phyloP scores from a whole-genome alignment of 2,888 invertebrate species.

The Melanotus villosus region DNA sequence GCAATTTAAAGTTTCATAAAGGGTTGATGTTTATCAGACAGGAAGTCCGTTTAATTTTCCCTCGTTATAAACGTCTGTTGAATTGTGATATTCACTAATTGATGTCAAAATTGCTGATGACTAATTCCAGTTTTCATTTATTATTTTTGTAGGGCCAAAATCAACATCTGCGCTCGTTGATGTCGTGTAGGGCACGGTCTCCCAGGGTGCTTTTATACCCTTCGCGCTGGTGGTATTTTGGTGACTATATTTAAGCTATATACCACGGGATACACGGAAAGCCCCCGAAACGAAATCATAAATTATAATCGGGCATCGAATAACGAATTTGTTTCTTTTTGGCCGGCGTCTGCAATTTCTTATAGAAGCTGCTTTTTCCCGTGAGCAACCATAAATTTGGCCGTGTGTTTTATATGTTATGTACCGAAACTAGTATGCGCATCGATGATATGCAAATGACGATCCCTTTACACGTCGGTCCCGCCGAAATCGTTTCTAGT shows the following conservation, averaged over 20 bases:
- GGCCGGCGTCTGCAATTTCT: slow-evolving; percentile 1
- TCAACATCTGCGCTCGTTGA: slow-evolving; percentile 34
- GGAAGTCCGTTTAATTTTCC: too few species aligned
- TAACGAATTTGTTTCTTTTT: slow-evolving; percentile 10
- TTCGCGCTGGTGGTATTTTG: slow-evolving; percentile 23
- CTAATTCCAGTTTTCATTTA: slow-evolving; percentile 9
- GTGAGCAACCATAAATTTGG: too few species aligned
- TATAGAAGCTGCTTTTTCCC: not conserved
- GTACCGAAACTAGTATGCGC: not conserved
- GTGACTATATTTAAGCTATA: slow-evolving; percentile 9
- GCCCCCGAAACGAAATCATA: slow-evolving; percentile 24
- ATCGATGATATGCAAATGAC: slow-evolving; percentile 33
- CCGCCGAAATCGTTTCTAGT: slow-evolving; percentile 8
- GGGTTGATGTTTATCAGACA: too few species aligned
- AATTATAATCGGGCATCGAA: slow-evolving; percentile 19
- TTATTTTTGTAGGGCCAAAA: slow-evolving; percentile 32
- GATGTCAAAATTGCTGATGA: too few species aligned
- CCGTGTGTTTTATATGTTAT: not conserved
- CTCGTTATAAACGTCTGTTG: too few species aligned
- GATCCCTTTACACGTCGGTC: too few species aligned
- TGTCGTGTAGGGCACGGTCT: slow-evolving; percentile 31
- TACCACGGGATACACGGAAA: slow-evolving; percentile 18
- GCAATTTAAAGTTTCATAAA: too few species aligned
- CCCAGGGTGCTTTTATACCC: slow-evolving; percentile 34
- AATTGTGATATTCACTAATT: too few species aligned